Percentiles rank a stretch among this genome's conserved stretches.
Conservation (phyloP, 2,888 invertebrate genomes). For the Syritta pipiens region DNA sequence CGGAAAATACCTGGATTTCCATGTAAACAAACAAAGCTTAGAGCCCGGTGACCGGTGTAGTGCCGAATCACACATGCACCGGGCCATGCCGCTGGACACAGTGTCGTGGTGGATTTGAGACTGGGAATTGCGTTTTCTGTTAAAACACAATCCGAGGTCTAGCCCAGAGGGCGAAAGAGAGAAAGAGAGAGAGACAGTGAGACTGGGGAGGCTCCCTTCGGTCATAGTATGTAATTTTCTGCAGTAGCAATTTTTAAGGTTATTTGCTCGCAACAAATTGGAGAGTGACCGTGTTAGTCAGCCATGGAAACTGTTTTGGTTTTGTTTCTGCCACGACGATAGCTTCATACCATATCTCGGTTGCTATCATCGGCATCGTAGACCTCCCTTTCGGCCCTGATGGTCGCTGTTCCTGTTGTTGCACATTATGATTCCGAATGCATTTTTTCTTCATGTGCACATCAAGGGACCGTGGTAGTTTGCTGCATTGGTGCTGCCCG, state of each 20-base stretch:
- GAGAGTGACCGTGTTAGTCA: constrained; percentile 37
- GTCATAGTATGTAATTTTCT: constrained; percentile 55
- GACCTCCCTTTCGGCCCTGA: constrained; percentile 12
- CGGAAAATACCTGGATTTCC: constrained; percentile 23
- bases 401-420: constrained; percentile 15
- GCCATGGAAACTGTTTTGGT: constrained; percentile 37
- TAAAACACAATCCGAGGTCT: not conserved
- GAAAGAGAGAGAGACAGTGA: not conserved
- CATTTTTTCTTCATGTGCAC: constrained; percentile 1
- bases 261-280: constrained; percentile 48
- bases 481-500: too few relatives aligned
- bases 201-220: constrained; percentile 6
- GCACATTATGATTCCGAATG: constrained; percentile 24
- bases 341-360: not conserved
- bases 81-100: constrained; percentile 29
- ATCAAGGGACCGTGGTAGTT: constrained; percentile 1
- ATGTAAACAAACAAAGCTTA: constrained; percentile 28
- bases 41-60: constrained; percentile 1
- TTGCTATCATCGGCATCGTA: constrained; percentile 5
- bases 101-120: constrained; percentile 32
- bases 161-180: not conserved
- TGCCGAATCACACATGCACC: constrained; percentile 16
- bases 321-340: not conserved
- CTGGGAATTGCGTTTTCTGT: constrained; percentile 31
- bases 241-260: constrained; percentile 54